Evolutionary conservation across 2,113 vertebrate genomes (phyloP).

Genomic region (Pachycephala philippinensis): DNA sequence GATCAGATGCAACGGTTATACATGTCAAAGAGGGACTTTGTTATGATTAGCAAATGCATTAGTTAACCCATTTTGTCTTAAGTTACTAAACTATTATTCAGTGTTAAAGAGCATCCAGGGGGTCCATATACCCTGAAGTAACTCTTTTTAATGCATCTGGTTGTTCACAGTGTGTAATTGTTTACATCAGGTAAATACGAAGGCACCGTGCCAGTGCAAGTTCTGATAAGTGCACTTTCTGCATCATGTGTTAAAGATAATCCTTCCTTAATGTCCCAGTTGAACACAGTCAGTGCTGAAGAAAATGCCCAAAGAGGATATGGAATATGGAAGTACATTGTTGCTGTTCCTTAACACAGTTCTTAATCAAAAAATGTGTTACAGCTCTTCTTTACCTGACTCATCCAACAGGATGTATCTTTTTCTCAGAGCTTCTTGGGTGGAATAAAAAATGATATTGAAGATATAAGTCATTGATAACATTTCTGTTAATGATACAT

Average conservation of each 20-base stretch:
- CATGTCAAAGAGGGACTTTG: neutral
- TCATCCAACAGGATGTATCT: constrained; percentile 85
- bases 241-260: neutral
- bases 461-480: neutral
- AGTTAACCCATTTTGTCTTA: neutral
- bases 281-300: neutral
- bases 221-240: neutral
- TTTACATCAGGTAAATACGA: neutral
- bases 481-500: neutral
- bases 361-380: constrained; percentile 69
- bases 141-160: neutral
- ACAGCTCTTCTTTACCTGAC: constrained; percentile 69
- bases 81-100: neutral
- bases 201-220: neutral
- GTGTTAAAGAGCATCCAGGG: neutral
- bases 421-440: constrained; percentile 70
- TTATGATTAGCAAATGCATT: neutral
- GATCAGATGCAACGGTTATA: neutral
- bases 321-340: constrained; percentile 40
- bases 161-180: neutral
- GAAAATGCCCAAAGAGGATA: neutral
- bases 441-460: neutral
- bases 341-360: constrained; percentile 78
- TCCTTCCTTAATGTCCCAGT: neutral
- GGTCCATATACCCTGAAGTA: neutral